These are phyloP conservation scores for Ophioninae sp. DNA, from an alignment of 2,888 invertebrate genomes.

Conservation along the genomic window DNA sequence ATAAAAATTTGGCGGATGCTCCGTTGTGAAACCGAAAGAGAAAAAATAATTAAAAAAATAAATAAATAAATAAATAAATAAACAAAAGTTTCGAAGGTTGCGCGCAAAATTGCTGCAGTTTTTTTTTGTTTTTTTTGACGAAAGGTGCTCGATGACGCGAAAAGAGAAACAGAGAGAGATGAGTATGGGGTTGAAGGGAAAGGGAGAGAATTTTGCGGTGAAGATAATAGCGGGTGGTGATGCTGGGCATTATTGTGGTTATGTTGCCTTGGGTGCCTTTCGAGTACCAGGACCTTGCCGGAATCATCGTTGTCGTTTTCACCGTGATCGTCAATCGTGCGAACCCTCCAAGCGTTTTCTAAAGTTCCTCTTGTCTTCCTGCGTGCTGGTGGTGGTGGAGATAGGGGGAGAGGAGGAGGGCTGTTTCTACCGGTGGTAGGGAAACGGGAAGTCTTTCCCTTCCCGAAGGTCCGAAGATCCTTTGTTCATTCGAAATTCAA, in stretches of 20 bases:
- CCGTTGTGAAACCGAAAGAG: not conserved
- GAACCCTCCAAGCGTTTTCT: slow-evolving; percentile 41
- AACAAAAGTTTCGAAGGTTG: not conserved
- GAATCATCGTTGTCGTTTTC: slow-evolving; percentile 26
- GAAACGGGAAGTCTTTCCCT: slow-evolving; percentile 52
- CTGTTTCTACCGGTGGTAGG: slow-evolving; percentile 10
- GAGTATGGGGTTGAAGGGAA: too few species aligned
- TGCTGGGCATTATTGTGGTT: slow-evolving; percentile 48
- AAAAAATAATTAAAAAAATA: not conserved
- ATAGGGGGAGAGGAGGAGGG: not conserved
- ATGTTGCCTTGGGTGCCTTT: not conserved
- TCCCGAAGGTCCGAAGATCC: slow-evolving; percentile 38
- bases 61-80: not conserved
- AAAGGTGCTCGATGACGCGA: slow-evolving; percentile 26
- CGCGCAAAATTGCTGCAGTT: slow-evolving; percentile 5
- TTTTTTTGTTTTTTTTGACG: slow-evolving; percentile 2
- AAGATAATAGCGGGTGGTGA: slow-evolving; percentile 60
- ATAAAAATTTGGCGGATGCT: not conserved
- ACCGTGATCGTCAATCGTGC: slow-evolving; percentile 25
- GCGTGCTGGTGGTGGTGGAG: slow-evolving; percentile 2
- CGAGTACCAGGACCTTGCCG: slow-evolving; percentile 22
- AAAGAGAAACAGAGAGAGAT: not conserved
- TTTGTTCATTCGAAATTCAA: slow-evolving; percentile 67
- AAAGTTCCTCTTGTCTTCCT: slow-evolving; percentile 22
- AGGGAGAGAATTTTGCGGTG: slow-evolving; percentile 54